Evolutionary conservation across 2,888 invertebrate species (phyloP), one percentile per base, ranked within the genome.

Genomic region (Caenorhabditis zanzibari): DNA sequence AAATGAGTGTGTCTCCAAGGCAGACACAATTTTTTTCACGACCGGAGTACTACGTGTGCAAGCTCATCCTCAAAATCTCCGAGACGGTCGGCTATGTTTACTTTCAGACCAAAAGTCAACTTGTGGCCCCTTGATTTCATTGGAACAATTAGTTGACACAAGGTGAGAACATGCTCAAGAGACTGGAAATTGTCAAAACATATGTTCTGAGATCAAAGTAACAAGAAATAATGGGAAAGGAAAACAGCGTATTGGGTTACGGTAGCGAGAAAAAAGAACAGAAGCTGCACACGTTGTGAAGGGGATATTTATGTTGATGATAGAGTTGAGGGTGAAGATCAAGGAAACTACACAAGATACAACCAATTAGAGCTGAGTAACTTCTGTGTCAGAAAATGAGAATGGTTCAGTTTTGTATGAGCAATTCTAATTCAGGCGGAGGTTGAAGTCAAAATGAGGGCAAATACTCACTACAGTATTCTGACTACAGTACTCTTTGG

Each of bases 51-150:
- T 76, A 77, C 77, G 77, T 71, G 69, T 54, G 68, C 44, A 35
- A 56, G 77, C 77, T 71, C 77, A 77, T 77, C 77, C 63, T 63
- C 38, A 26, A 38, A 69, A 61, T 47, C 52, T 16, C 26, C 52
- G 69, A 52, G 35, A 52, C 72, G 71, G 47, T 49, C 59, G 72
- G 26, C 49, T n/a, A 22, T 77, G 63, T 77, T 77, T 69, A 69
- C 71, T 77, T 71, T 77, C 32, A 59, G 77, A 77, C 77, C 77
- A 77, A 77, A 77, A 77, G 77, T 77, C 77, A 77, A 71, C 49
- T 61, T 77, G 61, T 77, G 69, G 26, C 68, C 68, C 26, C 10
- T 41, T 22, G 28, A 54, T 22, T 59, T 71, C 19, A 71, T 77
- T 63, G 69, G 77, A 71, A 77, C 77, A 77, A 71, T 77, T 76